Conservation (phyloP, 2,888 invertebrate genomes). For the Trachelus stipa region DNA sequence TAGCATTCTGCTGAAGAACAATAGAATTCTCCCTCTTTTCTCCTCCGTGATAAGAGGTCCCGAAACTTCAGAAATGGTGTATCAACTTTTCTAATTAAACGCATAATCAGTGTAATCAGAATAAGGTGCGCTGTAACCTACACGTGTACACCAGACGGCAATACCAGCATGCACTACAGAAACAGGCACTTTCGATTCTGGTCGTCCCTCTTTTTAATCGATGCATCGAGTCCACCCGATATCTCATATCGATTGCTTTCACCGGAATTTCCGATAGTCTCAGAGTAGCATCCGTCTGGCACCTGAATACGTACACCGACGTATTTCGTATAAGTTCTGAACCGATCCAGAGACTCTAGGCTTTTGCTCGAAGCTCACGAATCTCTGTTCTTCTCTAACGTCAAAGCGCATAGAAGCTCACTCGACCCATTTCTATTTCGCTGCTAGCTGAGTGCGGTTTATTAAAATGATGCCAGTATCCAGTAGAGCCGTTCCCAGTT, state of each 20-base stretch:
- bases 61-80: too few relatives aligned
- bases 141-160: neutral
- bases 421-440: slow-evolving; percentile 39
- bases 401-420: slow-evolving; percentile 28
- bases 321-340: slow-evolving; percentile 10
- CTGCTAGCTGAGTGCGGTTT: slow-evolving; percentile 11
- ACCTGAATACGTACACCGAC: neutral
- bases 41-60: too few relatives aligned
- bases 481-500: neutral
- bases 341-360: slow-evolving; percentile 28
- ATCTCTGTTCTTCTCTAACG: slow-evolving; percentile 30
- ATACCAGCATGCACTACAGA: neutral
- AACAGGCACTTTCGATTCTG: neutral
- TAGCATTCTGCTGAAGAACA: too few relatives aligned
- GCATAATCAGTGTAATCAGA: neutral
- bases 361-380: slow-evolving; percentile 24
- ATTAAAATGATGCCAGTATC: neutral
- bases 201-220: neutral
- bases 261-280: neutral
- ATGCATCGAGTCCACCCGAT: neutral
- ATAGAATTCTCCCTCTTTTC: too few relatives aligned
- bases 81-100: neutral
- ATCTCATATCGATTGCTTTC: neutral
- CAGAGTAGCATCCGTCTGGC: neutral
- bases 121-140: neutral